Percentiles rank a stretch among this genome's conserved stretches.
These are phyloP conservation scores for Metallyticus violacea DNA, from an alignment of 2,888 invertebrate genomes.

Conservation along the genomic window DNA sequence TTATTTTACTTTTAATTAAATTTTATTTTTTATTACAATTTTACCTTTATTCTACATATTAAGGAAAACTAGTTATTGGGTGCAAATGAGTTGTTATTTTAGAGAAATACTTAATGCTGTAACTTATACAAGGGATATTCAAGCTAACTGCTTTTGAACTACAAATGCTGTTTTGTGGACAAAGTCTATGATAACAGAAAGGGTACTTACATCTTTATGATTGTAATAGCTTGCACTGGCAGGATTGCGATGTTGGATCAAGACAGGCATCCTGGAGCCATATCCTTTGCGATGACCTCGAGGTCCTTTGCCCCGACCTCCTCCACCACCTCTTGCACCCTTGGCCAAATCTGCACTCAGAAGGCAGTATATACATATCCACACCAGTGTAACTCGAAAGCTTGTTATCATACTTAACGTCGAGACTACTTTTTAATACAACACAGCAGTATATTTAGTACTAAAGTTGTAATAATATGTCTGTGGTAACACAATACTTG, in stretches of 20 bases:
- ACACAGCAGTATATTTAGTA: background rate
- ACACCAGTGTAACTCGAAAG: background rate
- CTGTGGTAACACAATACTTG: background rate
- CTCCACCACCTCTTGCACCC: slow-evolving; percentile 31
- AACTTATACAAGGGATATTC: no score
- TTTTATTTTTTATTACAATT: no score
- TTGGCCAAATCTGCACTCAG: background rate
- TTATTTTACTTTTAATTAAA: no score
- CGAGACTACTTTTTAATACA: background rate
- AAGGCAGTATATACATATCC: background rate
- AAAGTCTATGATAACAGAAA: no score
- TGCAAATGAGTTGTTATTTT: no score
- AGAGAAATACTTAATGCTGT: no score
- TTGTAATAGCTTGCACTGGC: slow-evolving; percentile 60
- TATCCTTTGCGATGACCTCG: slow-evolving; percentile 40
- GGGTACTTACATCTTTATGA: slow-evolving; percentile 62
- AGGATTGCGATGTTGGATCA: slow-evolving; percentile 56
- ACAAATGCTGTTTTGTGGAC: no score
- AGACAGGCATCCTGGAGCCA: slow-evolving; percentile 54
- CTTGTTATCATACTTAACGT: background rate
- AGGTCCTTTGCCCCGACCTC: slow-evolving; percentile 38
- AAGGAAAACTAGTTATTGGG: no score
- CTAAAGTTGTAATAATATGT: background rate
- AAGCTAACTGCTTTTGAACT: no score
- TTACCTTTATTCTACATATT: no score